Base-by-base conservation (phyloP, 1,140 invertebrate species). In the Trichonephila inaurata region DNA sequence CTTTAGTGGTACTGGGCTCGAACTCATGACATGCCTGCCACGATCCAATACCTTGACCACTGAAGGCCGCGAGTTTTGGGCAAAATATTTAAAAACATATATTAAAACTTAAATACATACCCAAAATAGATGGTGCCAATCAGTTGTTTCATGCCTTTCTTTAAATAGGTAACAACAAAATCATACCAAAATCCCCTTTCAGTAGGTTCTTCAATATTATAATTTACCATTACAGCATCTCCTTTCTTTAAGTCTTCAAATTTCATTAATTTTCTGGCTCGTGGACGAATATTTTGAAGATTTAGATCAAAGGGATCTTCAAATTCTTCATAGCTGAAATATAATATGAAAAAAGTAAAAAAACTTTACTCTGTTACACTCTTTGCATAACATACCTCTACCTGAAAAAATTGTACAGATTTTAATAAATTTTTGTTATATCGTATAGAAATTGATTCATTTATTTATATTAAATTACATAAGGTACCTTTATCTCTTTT, bases 151-250 rank as follows among this genome's bases (percentile, higher is more conserved):
- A 94, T 94, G 14, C 95, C 95, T 58, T 95, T 94, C 89, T 95
- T 95, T 86, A 96, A 95, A 7, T 92, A 95, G n/a, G 96, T 96
- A 62, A 97, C 95, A n/a, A 96, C 95, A 94, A 96, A 96, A 87
- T 97, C 97, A 96, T 97, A 98, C 98, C 98, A 98, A 95, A 97
- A 97, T 18, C 98, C 98, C 95, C 97, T 96, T 95, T 97, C 96
- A 58, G 96, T 96, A 1, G 97, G 97, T 44, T 97, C 96, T 95
- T 98, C 97, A 69, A 97, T 96, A 95, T 98, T 98, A 95, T 97
- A 97, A 96, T 98, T 98, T 0, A 97, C 96, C 96, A 98, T 97
- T 7, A 98, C 96, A 93, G 95, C 96, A 91, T 97, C 96, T 18
- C 97, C 97, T 33, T 96, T 95, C 95, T 97, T 95, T 19, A 98